Evolutionary conservation across 2,797 vertebrate genomes (phyloP), one percentile per base, ranked within the genome.

Genomic region (Smutsia gigantea): DNA sequence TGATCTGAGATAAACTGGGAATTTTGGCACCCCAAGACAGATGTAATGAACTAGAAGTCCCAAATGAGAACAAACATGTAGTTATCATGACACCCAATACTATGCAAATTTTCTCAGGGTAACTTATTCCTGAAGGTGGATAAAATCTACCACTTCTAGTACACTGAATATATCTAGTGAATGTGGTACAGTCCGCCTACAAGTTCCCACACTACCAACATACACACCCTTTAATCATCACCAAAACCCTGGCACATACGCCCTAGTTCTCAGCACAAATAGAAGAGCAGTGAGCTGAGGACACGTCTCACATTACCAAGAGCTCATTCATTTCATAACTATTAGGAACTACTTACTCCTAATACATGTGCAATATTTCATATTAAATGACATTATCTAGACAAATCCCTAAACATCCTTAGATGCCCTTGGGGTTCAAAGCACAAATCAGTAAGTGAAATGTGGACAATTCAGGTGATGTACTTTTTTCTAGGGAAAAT

Each of bases 401-500:
- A 87, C 5, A 92, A 39, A 92, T 90, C 93, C 17, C 31, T 69
- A 93, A 92, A 90, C 57, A 92, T 68, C 17, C 19, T 84, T 89
- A 87, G 90, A 77, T 95, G 74, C 15, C 37, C 42, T 61, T 71
- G n/a, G n/a, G 21, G 19, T 79, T 94, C 11, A 34, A 46, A 83
- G 11, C 46, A 83, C 7, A 18, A 4, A 53, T 90, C 57, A 92
- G 66, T 37, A 87, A 77, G 13, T 92, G 18, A 92, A 96, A 85
- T 51, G 14, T 74, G 15, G 51, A 87, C 25, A 66, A 71, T 84
- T 87, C 59, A 79, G 34, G 59, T 55, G 81, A 57, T 37, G 15
- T 6, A 91, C 1, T 72, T 51, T 83, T 51, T 92, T 93, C 72
- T 57, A 57, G 10, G 39, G 25, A 87, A 97, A 90, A 88, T 39